Base-by-base conservation (phyloP, 2,113 vertebrate genomes). In the Apistogramma diplotaenia region DNA sequence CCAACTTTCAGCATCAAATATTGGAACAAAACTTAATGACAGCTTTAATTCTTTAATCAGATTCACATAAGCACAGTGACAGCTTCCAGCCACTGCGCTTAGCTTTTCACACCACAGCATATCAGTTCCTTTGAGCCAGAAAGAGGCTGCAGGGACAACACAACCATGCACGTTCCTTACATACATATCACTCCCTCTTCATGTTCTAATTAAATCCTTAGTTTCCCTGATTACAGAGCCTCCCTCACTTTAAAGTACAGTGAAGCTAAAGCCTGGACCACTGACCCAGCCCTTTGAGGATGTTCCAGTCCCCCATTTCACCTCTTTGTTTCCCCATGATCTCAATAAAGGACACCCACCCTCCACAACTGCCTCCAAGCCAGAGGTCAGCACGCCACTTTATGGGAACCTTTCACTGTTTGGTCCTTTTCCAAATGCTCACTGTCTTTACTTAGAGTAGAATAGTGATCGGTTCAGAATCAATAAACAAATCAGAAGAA, bases 181-280 rank as follows among this genome's bases (percentile, higher is more conserved):
- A 40, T 49, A 73, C 21, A 25, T 10, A 4, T 46, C 5, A 46
- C 43, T 46, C 81, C 53, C 40, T 15, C 60, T 53, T 51, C 25
- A 37, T 74, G 73, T 72, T 60, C 31, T 90, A 81, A 89, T 82
- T 72, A 74, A 80, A 76, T 74, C 60, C 81, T 49, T 55, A 43
- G 4, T 54, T 77, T 13, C 79, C 82, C 79, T 85, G 88, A 93
- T 92, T 85, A 93, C 54, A 92, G 87, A 90, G 76, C 56, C 60
- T 8, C 55, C 55, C 49, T 70, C 19, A 5, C 33, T 87, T 86
- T 83, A 85, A 83, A 83, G 83, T 54, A 53, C 58, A 83, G 82
- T 59, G 74, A 60, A 81, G 84, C 58, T 86, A 58, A 87, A 83
- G 83, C 27, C 76, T 86, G 70, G 15, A 13, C 19, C 29, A 6